Conservation (phyloP, 2,888 invertebrate genomes). For the Petrophora chlorosata region DNA sequence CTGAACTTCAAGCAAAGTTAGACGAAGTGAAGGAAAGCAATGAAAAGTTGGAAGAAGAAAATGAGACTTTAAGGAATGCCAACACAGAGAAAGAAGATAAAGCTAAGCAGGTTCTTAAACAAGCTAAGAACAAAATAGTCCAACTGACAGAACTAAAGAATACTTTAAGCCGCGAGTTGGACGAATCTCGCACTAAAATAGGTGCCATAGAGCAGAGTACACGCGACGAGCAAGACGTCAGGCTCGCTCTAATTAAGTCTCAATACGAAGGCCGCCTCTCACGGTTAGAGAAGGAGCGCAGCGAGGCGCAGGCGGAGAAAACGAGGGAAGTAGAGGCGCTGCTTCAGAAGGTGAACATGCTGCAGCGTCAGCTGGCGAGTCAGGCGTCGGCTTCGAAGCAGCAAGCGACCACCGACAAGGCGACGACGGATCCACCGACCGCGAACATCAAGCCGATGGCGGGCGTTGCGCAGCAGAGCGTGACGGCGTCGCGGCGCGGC, state of each 20-base stretch:
- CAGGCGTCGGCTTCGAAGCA: constrained; percentile 88
- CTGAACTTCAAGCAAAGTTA: constrained; percentile 70
- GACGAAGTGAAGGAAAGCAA: constrained; percentile 82
- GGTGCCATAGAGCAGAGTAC: constrained; percentile 79
- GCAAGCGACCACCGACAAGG: constrained; percentile 81
- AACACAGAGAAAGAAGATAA: constrained; percentile 86
- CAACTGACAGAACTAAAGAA: constrained; percentile 88
- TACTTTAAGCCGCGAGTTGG: constrained; percentile 83
- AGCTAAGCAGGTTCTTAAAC: constrained; percentile 87
- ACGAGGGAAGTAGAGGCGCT: constrained; percentile 87
- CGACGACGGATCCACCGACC: constrained; percentile 86
- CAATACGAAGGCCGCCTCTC: constrained; percentile 88
- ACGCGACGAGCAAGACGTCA: constrained; percentile 82
- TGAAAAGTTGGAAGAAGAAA: constrained; percentile 86
- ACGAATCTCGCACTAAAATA: constrained; percentile 77
- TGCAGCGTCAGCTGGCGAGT: constrained; percentile 88
- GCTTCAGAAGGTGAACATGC: constrained; percentile 86
- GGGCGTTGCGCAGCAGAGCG: constrained; percentile 78
- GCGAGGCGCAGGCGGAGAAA: constrained; percentile 85
- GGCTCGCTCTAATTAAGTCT: constrained; percentile 85
- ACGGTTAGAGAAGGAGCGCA: constrained; percentile 89
- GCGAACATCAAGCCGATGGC: constrained; percentile 98
- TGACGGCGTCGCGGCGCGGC: constrained; percentile 85
- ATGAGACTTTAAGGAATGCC: constrained; percentile 82
- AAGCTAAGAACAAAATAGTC: constrained; percentile 89